phyloP scores from a whole-genome alignment of 2,113 vertebrate species.

The Pungitius pungitius region DNA sequence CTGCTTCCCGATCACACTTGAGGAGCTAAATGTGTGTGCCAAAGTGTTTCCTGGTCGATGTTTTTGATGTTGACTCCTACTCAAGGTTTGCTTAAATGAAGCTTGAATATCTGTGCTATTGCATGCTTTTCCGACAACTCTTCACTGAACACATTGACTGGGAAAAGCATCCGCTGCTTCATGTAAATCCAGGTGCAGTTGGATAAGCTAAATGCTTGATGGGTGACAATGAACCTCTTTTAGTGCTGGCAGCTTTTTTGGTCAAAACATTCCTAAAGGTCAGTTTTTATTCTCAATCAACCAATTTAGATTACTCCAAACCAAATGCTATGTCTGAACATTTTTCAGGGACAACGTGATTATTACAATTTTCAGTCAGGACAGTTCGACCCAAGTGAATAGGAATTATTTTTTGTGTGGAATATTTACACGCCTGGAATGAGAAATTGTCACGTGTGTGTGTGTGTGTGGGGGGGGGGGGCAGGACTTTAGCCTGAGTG shows the following conservation, averaged over 20 bases:
- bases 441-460: not conserved
- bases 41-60: constrained; percentile 29
- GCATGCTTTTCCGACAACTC: constrained; percentile 36
- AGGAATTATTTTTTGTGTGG: constrained; percentile 31
- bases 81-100: constrained; percentile 28
- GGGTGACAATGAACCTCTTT: constrained; percentile 1
- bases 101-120: constrained; percentile 26
- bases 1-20: not conserved
- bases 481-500: constrained; percentile 6
- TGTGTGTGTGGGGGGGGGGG: not conserved
- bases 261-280: not conserved
- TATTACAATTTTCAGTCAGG: not conserved
- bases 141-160: constrained; percentile 7
- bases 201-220: constrained; percentile 17
- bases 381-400: constrained; percentile 40
- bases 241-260: not conserved
- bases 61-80: constrained; percentile 19
- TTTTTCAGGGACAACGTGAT: constrained; percentile 38
- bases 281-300: constrained; percentile 14
- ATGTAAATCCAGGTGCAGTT: constrained; percentile 9
- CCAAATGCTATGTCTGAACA: constrained; percentile 20
- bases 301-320: constrained; percentile 3
- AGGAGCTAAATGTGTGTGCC: constrained; percentile 42
- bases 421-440: constrained; percentile 33
- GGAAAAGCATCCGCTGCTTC: constrained; percentile 4